Evolutionary conservation across 2,797 vertebrate genomes (phyloP), one percentile per base, ranked within the genome.

Genomic region (Siniperca undulata): DNA sequence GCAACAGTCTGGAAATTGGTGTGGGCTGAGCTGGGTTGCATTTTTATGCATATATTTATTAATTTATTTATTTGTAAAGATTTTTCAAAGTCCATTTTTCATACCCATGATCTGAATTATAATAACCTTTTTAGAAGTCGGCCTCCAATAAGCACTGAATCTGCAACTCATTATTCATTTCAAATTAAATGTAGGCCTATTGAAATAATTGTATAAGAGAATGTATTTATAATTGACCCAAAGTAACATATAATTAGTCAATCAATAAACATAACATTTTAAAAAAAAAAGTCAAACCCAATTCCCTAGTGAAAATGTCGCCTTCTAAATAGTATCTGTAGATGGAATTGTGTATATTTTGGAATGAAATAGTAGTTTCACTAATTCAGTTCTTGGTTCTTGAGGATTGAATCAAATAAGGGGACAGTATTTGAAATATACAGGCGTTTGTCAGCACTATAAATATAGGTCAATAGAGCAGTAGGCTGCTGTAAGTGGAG

Each of bases 1-100:
- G 84, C 71, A 88, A 79, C 69, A 16, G 55, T 52, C 50, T 83
- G 74, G 40, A 74, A 84, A 80, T 12, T 1, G n/a, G 3, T 66
- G 36, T 60, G 24, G 36, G 20, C 10, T 70, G 40, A 61, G 62
- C 34, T 20, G 27, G 19, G 58, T 50, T 56, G 3, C 53, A 62
- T 71, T 61, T 61, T 40, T 30, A 44, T 70, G 38, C 16, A 50
- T 42, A 6, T 20, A 17, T 48, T 27, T 22, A 36, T 27, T 58
- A 12, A 48, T 56, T 48, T 59, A n/a, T 62, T 48, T 60, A 38
- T 74, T 61, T 70, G 19, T 24, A 22, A 73, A 60, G 11, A 11
- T 40, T 17, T 77, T 77, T 56, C 24, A 7, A 69, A 70, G 36
- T 70, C 30, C 0, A 12, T 58, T 62, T 71, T 68, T 58, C 38